phyloP scores from a whole-genome alignment of 2,797 vertebrate species.

The Setipinna tenuifilis region DNA sequence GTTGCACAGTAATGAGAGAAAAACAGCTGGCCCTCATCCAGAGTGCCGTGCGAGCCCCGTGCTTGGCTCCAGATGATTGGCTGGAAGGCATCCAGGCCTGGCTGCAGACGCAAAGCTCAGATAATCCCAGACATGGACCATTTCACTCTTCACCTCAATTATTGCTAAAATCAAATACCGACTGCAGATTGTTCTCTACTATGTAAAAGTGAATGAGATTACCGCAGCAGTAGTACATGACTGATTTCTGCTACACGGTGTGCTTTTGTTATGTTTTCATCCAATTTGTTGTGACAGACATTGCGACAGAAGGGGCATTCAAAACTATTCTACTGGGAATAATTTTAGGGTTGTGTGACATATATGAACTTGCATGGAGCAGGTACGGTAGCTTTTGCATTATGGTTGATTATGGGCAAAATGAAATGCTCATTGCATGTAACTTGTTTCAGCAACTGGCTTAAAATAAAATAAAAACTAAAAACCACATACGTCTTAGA shows the following conservation, averaged over 20 bases:
- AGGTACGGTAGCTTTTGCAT: neutral
- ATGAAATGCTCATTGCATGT: neutral
- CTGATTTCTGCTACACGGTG: neutral
- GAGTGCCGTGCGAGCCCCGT: constrained; percentile 39
- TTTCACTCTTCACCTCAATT: constrained; percentile 54
- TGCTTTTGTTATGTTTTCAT: neutral
- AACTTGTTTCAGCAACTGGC: neutral
- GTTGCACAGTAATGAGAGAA: constrained; percentile 45
- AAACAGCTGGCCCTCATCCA: constrained; percentile 50
- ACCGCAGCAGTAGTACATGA: constrained; percentile 1
- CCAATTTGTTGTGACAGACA: neutral
- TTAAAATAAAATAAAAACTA: neutral
- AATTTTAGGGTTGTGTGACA: neutral
- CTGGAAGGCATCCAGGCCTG: constrained; percentile 52
- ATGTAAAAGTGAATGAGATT: constrained; percentile 9
- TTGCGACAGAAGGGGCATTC: neutral
- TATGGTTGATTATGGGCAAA: neutral
- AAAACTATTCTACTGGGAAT: neutral
- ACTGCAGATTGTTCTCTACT: constrained; percentile 49
- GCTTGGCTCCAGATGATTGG: constrained; percentile 49
- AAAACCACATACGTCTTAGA: neutral
- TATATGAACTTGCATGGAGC: neutral
- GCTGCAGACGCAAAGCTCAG: constrained; percentile 49
- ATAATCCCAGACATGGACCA: constrained; percentile 47
- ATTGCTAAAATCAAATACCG: constrained; percentile 50